Evolutionary conservation across 2,113 vertebrate genomes (phyloP).

Genomic region (Piprites chloris): DNA sequence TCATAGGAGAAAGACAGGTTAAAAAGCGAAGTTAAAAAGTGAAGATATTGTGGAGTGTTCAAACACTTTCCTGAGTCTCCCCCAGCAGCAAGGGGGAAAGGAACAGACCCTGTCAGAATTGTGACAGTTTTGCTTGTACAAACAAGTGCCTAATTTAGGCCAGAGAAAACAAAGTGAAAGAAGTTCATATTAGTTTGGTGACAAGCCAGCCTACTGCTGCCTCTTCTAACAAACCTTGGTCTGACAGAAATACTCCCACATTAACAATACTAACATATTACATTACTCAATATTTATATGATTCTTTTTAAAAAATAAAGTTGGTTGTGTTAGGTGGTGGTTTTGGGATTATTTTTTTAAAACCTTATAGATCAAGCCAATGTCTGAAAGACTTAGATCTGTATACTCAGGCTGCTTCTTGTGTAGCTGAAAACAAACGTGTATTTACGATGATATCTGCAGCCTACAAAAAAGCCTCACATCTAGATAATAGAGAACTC

Average conservation of each 20-base stretch:
- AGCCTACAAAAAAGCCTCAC: neutral
- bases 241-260: neutral
- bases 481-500: neutral
- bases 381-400: neutral
- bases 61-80: neutral
- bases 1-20: neutral
- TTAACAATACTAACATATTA: neutral
- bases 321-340: neutral
- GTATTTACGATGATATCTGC: conserved; percentile 23
- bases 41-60: neutral
- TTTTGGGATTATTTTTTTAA: neutral
- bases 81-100: neutral
- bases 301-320: neutral
- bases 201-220: neutral
- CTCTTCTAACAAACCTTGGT: neutral
- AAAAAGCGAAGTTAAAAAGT: neutral
- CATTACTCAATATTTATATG: neutral
- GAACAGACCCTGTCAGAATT: neutral
- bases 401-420: neutral
- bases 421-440: neutral
- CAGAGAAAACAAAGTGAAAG: neutral
- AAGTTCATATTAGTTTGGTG: neutral
- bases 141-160: neutral
- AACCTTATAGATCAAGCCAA: neutral
- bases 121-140: neutral